phyloP scores from a whole-genome alignment of 2,888 invertebrate species.

The Notodonta dromedarius region DNA sequence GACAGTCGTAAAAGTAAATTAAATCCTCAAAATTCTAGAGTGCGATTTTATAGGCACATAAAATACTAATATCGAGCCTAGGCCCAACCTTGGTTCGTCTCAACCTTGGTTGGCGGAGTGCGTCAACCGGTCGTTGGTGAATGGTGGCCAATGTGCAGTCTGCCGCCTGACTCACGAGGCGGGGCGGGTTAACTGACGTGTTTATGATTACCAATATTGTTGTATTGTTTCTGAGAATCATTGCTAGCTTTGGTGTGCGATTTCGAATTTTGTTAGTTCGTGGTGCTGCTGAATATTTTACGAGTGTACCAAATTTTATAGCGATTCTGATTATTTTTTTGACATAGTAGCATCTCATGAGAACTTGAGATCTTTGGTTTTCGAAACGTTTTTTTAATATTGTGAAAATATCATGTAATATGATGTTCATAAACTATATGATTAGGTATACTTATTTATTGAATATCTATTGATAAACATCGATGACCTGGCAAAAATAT shows the following conservation, averaged over 20 bases:
- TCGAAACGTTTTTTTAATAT: no score
- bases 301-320: no score
- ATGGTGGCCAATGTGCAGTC: not conserved
- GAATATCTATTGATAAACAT: no score
- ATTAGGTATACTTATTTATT: no score
- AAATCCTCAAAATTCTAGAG: not conserved
- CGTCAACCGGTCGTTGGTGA: constrained; percentile 6
- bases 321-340: no score
- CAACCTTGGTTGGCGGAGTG: constrained; percentile 6
- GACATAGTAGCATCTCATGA: no score
- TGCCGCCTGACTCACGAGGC: constrained; percentile 5
- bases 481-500: no score
- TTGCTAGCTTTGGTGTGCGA: not conserved
- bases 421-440: no score
- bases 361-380: no score
- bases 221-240: constrained; percentile 4
- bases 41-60: not conserved
- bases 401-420: no score
- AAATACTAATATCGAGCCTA: constrained; percentile 1
- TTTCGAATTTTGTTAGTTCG: no score
- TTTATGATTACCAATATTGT: constrained; percentile 4
- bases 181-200: not conserved
- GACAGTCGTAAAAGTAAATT: not conserved
- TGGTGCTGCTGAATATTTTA: no score
- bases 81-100: constrained; percentile 8